A percentile compares a stretch with the other conserved stretches of the same genome.
These are phyloP conservation scores for Cygnus olor DNA, from an alignment of 2,797 vertebrate species.

Conservation along the genomic window DNA sequence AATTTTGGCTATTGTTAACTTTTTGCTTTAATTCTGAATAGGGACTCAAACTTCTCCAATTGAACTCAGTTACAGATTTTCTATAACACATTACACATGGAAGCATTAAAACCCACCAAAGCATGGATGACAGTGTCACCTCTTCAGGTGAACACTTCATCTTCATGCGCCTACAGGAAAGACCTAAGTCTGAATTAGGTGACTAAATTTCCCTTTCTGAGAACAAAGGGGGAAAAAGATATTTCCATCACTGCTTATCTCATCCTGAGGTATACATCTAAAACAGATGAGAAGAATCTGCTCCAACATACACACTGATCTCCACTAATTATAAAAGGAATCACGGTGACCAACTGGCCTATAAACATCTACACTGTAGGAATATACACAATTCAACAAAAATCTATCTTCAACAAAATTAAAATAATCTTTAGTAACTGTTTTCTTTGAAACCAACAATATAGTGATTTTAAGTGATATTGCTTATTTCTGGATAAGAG, in stretches of 20 bases:
- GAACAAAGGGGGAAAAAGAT: not conserved
- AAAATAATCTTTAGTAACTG: not conserved
- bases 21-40: not conserved
- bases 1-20: not conserved
- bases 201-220: not conserved
- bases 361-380: not conserved
- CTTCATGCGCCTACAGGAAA: not conserved
- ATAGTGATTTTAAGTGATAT: not conserved
- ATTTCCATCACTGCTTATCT: not conserved
- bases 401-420: not conserved
- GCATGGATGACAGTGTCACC: not conserved
- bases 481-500: not conserved
- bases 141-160: not conserved
- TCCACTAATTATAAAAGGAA: not conserved
- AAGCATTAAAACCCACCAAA: not conserved
- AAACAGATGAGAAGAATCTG: not conserved
- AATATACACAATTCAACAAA: not conserved
- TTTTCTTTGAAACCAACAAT: not conserved
- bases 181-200: accelerated
- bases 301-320: not conserved
- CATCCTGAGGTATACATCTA: not conserved
- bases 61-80: not conserved
- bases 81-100: not conserved
- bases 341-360: not conserved
- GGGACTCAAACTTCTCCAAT: not conserved